Evolutionary conservation across 2,888 invertebrate species (phyloP).

Genomic region (Drosophila tanythrix): DNA sequence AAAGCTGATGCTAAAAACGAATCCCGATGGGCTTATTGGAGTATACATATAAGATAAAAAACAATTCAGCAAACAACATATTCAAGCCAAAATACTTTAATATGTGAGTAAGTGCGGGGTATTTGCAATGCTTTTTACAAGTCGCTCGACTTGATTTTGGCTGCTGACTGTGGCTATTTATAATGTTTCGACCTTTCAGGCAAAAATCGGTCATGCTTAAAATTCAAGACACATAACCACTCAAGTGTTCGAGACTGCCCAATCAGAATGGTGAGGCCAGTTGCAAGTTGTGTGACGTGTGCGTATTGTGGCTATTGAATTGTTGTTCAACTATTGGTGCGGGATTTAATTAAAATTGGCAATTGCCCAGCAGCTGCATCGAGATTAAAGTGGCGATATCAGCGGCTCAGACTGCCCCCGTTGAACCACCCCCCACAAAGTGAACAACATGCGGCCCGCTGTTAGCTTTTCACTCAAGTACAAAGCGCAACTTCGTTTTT

Average conservation of each 20-base stretch:
- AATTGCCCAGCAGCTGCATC: constrained; percentile 44
- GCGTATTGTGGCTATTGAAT: constrained; percentile 28
- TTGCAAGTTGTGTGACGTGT: constrained; percentile 20
- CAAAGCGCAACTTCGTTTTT: constrained; percentile 42
- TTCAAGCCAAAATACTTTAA: background rate
- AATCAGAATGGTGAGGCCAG: constrained; percentile 12
- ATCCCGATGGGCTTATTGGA: background rate
- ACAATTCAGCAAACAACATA: background rate
- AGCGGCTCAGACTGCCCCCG: constrained; percentile 17
- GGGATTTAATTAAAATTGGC: constrained; percentile 67
- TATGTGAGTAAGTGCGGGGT: background rate
- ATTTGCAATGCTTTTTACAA: constrained; percentile 1
- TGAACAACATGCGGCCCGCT: constrained; percentile 43
- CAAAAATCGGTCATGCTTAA: constrained; percentile 19
- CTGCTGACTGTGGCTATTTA: constrained; percentile 36
- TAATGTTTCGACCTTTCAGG: constrained; percentile 20
- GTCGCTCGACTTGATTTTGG: constrained; percentile 1
- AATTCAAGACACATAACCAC: constrained; percentile 34
- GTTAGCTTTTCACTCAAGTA: constrained; percentile 32
- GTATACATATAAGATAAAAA: too few relatives aligned
- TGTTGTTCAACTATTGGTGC: constrained; percentile 2
- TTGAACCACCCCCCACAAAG: constrained; percentile 8
- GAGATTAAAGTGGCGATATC: constrained; percentile 28
- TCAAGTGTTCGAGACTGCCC: background rate
- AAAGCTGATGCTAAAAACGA: background rate